Conservation (phyloP, 2,113 vertebrate species). For the Climacteris rufus region DNA sequence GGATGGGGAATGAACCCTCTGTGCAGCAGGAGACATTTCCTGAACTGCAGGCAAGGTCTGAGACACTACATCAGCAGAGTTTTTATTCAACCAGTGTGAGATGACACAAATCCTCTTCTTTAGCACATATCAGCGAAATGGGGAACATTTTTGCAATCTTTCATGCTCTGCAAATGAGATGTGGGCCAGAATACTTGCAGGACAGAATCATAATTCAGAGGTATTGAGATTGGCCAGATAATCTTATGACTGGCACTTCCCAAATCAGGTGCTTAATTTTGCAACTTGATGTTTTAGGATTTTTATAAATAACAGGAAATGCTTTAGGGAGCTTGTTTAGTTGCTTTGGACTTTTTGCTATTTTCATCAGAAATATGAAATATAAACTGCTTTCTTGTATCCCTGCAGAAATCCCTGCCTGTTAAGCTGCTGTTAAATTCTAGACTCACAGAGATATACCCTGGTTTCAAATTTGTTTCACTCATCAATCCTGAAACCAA, state of each 20-base stretch:
- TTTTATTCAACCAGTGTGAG: background rate
- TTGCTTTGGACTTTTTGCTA: background rate
- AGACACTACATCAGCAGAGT: background rate
- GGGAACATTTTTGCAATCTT: background rate
- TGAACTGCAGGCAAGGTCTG: background rate
- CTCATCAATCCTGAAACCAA: background rate
- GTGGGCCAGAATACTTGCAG: background rate
- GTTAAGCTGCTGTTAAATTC: background rate
- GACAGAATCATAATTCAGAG: background rate
- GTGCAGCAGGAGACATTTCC: background rate
- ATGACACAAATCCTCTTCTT: background rate
- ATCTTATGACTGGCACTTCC: background rate
- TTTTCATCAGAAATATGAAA: background rate
- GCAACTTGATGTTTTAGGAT: background rate
- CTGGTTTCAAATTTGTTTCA: background rate
- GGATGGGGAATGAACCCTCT: background rate
- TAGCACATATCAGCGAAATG: background rate
- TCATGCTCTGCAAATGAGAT: background rate
- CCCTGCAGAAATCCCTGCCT: background rate
- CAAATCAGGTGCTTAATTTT: background rate
- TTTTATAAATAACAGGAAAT: background rate
- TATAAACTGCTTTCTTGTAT: background rate
- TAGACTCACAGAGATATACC: background rate
- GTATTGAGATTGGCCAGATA: background rate
- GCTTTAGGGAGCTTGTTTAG: background rate